Conservation (phyloP, 2,797 vertebrate species). For the Threskiornis aethiopicus region DNA sequence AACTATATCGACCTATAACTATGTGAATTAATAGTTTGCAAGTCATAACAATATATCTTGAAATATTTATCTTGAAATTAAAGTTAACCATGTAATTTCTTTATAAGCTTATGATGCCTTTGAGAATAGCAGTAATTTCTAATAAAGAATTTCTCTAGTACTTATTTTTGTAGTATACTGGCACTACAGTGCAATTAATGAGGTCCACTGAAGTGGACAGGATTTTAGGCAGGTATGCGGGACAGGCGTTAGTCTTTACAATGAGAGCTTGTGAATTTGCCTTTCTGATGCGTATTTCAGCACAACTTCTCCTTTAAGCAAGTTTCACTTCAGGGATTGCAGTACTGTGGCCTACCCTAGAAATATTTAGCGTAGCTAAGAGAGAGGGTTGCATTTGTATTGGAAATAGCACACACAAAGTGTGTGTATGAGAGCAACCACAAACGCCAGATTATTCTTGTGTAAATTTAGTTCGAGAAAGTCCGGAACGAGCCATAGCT, state of each 20-base stretch:
- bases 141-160: neutral
- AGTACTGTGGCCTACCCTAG: neutral
- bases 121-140: neutral
- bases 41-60: neutral
- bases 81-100: neutral
- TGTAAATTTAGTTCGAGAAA: neutral
- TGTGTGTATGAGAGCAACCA: neutral
- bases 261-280: neutral
- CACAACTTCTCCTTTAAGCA: neutral
- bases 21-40: neutral
- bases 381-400: neutral
- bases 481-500: neutral
- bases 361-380: neutral
- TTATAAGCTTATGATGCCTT: neutral
- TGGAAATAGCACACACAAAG: neutral
- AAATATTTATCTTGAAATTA: neutral
- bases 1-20: neutral
- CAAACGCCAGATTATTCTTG: neutral
- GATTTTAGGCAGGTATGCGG: neutral
- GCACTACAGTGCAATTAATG: neutral
- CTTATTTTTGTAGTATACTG: neutral
- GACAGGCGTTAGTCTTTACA: neutral
- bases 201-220: neutral
- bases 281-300: neutral
- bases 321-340: neutral